Evolutionary conservation across 2,113 vertebrate genomes (phyloP), one percentile per base, ranked within the genome.

Genomic region (Pheucticus melanocephalus): DNA sequence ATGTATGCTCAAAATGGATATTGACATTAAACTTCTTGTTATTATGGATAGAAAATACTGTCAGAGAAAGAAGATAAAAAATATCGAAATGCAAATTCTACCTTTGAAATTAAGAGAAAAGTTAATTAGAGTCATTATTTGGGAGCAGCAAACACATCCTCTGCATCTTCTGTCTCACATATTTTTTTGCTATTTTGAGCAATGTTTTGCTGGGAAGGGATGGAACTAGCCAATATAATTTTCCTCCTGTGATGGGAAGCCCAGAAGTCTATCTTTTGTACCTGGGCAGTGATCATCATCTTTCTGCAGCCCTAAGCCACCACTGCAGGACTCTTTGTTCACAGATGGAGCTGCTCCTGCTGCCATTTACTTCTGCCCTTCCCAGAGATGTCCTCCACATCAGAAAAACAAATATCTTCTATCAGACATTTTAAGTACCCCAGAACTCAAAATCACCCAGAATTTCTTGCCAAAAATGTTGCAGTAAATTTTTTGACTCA

Each of bases 111-210:
- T 1, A 69, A 35, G 15, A 12, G 9, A 35, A 27, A 33, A 87
- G 30, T 72, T 53, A 61, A 51, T 31, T 35, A 18, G 13, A 48
- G 17, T 27, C 12, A 35, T 15, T 59, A 25, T 37, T 50, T 68
- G 56, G 71, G 10, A 78, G 7, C 19, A 60, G n/a, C 21, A 82
- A 70, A 22, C 21, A 44, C 13, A 13, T 1, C 1, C 10, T 19
- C 15, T 59, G 7, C 16, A 53, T 3, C 10, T 4, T 13, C 2
- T 24, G 0, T 47, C 21, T 72, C 24, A 24, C 5, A 21, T 15
- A 10, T 51, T 56, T 93, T 93, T 89, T 50, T 19, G 12, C 4
- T 79, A 11, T 59, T 95, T 73, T 82, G n/a, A 78, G 8, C 14
- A 85, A 28, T 20, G 21, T 1, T 82, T 73, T 85, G 3, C 27